phyloP scores from a whole-genome alignment of 2,113 vertebrate species.

The Chaenogobius annularis region DNA sequence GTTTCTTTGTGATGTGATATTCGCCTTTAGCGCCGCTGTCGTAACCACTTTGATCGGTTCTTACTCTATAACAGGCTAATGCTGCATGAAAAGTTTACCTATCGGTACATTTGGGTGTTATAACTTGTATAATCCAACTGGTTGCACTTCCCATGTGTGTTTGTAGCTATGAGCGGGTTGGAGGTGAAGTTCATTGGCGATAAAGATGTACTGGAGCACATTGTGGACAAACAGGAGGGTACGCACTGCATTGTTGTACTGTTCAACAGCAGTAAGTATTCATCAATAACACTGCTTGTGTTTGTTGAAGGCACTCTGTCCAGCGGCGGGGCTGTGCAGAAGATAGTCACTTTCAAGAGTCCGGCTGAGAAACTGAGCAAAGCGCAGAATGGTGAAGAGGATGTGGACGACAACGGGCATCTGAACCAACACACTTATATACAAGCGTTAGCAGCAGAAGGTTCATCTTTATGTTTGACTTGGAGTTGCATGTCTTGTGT shows the following conservation, averaged over 20 bases:
- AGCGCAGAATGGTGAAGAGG: conserved; percentile 48
- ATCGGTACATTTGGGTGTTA: neutral
- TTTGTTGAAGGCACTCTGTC: conserved; percentile 68
- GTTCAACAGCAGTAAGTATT: neutral
- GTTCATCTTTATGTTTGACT: conserved; percentile 60
- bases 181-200: conserved; percentile 88
- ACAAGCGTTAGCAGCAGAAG: conserved; percentile 82
- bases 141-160: neutral
- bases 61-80: conserved; percentile 5
- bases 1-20: neutral
- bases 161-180: conserved; percentile 75
- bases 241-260: conserved; percentile 15
- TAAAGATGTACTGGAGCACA: conserved; percentile 89
- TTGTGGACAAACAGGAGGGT: conserved; percentile 88
- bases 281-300: neutral
- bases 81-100: neutral
- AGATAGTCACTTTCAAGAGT: conserved; percentile 74
- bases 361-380: conserved; percentile 60
- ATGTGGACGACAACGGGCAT: conserved; percentile 71
- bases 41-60: neutral
- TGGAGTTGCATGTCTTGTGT: too few species aligned
- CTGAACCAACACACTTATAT: conserved; percentile 81
- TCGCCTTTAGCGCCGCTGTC: neutral
- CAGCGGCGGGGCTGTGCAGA: conserved; percentile 67
- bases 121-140: neutral